Evolutionary conservation across 2,888 invertebrate genomes (phyloP).

Genomic region (Troides oblongomaculatus): DNA sequence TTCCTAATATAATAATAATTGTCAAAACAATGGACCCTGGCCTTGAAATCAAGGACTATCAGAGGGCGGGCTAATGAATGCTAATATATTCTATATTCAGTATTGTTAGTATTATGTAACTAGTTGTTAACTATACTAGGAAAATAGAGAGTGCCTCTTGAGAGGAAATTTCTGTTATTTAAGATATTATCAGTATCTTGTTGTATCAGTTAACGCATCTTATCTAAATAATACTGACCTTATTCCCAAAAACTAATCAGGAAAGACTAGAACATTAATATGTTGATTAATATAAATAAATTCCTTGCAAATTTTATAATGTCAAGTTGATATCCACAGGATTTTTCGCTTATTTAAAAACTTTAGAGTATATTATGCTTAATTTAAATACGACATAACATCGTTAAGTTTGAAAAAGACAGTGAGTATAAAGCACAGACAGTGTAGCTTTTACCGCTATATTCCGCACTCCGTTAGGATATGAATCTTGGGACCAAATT

Average conservation of each 20-base stretch:
- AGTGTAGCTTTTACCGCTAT: slow-evolving; percentile 2
- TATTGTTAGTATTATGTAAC: slow-evolving; percentile 17
- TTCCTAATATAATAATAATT: slow-evolving; percentile 21
- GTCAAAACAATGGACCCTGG: slow-evolving; percentile 22
- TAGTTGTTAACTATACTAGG: slow-evolving; percentile 4
- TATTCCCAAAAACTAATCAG: background rate
- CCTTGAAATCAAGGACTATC: slow-evolving; percentile 20
- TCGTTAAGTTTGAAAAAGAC: slow-evolving; percentile 19
- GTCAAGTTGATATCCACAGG: background rate
- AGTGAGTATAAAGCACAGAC: slow-evolving; percentile 9
- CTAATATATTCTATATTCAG: slow-evolving; percentile 26
- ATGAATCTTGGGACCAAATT: slow-evolving; percentile 12
- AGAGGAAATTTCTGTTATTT: slow-evolving; percentile 2
- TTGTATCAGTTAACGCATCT: background rate
- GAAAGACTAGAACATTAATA: background rate
- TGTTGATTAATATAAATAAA: background rate
- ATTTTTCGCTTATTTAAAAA: background rate
- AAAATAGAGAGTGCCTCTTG: slow-evolving; percentile 1
- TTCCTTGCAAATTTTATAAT: background rate
- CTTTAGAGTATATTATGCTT: background rate
- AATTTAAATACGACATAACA: background rate
- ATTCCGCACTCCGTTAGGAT: slow-evolving; percentile 7
- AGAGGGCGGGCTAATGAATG: slow-evolving; percentile 20
- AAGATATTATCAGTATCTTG: background rate
- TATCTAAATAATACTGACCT: background rate